Evolutionary conservation across 2,888 invertebrate genomes (phyloP), one percentile per base, ranked within the genome.

Genomic region (Tinea semifulvella): DNA sequence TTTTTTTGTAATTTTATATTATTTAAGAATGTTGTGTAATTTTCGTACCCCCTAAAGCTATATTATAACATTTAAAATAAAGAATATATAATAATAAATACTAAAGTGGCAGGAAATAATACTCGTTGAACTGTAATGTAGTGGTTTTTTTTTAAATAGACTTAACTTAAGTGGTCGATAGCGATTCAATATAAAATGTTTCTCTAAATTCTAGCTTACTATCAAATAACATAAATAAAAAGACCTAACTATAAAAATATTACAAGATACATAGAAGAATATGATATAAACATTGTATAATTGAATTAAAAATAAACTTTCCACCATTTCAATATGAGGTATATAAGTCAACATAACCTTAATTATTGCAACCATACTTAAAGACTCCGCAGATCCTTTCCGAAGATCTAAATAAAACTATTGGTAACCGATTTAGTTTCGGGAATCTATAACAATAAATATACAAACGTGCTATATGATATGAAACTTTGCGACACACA

Each of bases 401-500:
- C 31, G 31, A n/a, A n/a, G n/a, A 14, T 16, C 7, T 36, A 36
- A 36, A 28, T 14, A 36, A 17, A 36, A 36, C 11, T 36, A 36
- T 36, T 36, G 36, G 36, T 36, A 36, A 36, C 36, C 3, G 16
- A 36, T 31, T n/a, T 31, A 31, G 11, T 13, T 31, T 31, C 13
- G 4, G 17, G 18, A 36, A 18, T 17, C 36, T 36, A 18, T 36
- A 36, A 36, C 36, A 36, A 36, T 36, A 36, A 36, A 36, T 36
- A 36, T 36, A 36, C 36, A 16, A 22, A 7, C 25, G 36, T 36
- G 36, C 36, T 36, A 36, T 36, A 36, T 36, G 36, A 36, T 36
- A 36, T 36, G 36, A 36, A 36, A 36, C 11, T 36, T 36, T 36
- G 36, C 36, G 18, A 36, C 18, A 17, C 36, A 36, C 36, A 36